Evolutionary conservation across 2,797 vertebrate species (phyloP).

Genomic region (Anabacerthia variegaticeps): DNA sequence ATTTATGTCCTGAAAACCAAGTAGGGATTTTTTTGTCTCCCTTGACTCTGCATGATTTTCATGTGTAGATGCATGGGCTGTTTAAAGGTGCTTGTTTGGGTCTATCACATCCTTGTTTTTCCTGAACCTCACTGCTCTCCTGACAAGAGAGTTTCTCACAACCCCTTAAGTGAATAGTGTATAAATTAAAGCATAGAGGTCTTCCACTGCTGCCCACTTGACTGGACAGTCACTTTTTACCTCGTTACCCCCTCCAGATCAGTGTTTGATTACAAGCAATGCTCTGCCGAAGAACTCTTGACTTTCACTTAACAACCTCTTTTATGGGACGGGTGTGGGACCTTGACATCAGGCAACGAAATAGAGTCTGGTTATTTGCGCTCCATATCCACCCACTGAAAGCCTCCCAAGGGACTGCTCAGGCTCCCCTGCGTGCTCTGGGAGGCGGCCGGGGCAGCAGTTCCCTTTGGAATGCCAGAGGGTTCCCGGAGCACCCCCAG

Average conservation of each 20-base stretch:
- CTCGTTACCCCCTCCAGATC: not conserved
- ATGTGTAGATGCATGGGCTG: not conserved
- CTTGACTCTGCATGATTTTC: not conserved
- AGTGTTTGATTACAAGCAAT: not conserved
- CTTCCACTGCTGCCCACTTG: not conserved
- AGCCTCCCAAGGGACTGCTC: not conserved
- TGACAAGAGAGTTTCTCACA: not conserved
- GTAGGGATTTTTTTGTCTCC: not conserved
- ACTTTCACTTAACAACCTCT: not conserved
- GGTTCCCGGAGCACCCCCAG: too few species aligned
- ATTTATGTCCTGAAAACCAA: not conserved
- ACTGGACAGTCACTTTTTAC: not conserved
- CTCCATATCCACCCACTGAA: not conserved
- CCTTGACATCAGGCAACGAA: not conserved
- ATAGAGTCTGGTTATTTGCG: not conserved
- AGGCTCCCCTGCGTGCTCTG: not conserved
- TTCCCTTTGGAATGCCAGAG: not conserved
- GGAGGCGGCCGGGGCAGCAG: not conserved
- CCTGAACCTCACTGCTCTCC: not conserved
- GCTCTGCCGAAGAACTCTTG: not conserved
- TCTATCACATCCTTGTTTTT: not conserved
- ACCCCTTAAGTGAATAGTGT: too few species aligned
- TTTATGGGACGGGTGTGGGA: not conserved
- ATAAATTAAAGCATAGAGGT: not conserved
- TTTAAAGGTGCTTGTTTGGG: not conserved